phyloP scores from a whole-genome alignment of 2,113 vertebrate genomes.

The Bambusicola thoracicus region DNA sequence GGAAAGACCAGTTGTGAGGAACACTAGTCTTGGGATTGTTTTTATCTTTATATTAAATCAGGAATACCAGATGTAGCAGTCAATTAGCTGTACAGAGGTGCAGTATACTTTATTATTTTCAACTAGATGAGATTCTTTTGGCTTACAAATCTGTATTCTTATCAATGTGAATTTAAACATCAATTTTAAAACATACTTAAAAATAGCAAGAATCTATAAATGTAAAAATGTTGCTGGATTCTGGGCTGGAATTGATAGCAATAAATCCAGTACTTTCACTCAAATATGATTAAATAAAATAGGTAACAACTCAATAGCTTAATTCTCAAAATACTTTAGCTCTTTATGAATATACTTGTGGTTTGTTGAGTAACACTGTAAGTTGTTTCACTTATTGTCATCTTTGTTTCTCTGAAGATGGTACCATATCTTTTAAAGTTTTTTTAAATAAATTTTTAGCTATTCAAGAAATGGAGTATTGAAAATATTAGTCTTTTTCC shows the following conservation, averaged over 20 bases:
- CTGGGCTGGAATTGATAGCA: not conserved
- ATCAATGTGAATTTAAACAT: not conserved
- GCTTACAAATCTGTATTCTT: not conserved
- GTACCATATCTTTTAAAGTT: not conserved
- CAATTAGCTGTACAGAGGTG: not conserved
- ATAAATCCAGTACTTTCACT: not conserved
- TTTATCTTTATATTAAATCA: not conserved
- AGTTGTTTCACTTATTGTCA: not conserved
- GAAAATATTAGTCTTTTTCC: not conserved
- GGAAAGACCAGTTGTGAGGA: not conserved
- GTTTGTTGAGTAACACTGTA: not conserved
- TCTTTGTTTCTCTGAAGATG: not conserved
- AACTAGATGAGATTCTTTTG: not conserved
- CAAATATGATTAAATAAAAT: not conserved
- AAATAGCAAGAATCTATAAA: not conserved
- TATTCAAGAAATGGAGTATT: not conserved
- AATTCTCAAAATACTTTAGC: not conserved
- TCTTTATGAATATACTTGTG: not conserved
- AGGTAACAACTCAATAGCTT: not conserved
- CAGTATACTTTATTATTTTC: not conserved
- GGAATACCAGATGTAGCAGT: not conserved
- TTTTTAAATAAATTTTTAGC: not conserved
- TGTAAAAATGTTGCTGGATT: not conserved
- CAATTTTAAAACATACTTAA: not conserved
- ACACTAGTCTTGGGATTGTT: not conserved